Evolutionary conservation across 2,888 invertebrate genomes (phyloP).

Genomic region (Hyposoter didymator): DNA sequence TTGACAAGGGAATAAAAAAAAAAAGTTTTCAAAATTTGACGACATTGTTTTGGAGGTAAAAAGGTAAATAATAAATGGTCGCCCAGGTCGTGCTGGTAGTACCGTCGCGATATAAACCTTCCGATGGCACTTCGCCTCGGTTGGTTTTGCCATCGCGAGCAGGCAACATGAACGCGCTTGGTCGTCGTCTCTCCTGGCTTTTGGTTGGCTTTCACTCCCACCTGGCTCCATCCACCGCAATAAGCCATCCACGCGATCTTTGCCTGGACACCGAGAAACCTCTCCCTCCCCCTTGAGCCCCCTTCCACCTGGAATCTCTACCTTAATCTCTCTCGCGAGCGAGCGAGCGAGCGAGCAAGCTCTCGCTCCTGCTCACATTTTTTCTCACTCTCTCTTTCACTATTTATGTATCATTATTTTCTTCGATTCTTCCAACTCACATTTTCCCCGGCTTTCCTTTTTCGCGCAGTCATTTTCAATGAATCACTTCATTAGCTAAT

Average conservation of each 20-base stretch:
- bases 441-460: neutral
- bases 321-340: conserved; percentile 5
- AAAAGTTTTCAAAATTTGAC: neutral
- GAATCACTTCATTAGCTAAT: neutral
- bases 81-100: conserved; percentile 5
- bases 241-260: conserved; percentile 49
- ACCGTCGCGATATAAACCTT: conserved; percentile 41
- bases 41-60: neutral
- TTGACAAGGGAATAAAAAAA: neutral
- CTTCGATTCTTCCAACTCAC: neutral
- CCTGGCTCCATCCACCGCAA: conserved; percentile 40
- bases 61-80: neutral
- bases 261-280: conserved; percentile 34
- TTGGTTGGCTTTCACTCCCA: conserved; percentile 67
- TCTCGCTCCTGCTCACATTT: conserved; percentile 8
- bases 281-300: neutral
- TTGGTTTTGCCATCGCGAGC: conserved; percentile 38
- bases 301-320: conserved; percentile 31
- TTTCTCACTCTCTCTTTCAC: conserved; percentile 10
- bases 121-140: conserved; percentile 45
- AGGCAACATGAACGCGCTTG: conserved; percentile 33
- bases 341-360: too few species aligned
- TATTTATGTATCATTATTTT: conserved; percentile 57
- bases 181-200: conserved; percentile 52
- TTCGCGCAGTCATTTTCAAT: neutral